phyloP scores from a whole-genome alignment of 1,140 invertebrate species.

The Chionoecetes opilio region DNA sequence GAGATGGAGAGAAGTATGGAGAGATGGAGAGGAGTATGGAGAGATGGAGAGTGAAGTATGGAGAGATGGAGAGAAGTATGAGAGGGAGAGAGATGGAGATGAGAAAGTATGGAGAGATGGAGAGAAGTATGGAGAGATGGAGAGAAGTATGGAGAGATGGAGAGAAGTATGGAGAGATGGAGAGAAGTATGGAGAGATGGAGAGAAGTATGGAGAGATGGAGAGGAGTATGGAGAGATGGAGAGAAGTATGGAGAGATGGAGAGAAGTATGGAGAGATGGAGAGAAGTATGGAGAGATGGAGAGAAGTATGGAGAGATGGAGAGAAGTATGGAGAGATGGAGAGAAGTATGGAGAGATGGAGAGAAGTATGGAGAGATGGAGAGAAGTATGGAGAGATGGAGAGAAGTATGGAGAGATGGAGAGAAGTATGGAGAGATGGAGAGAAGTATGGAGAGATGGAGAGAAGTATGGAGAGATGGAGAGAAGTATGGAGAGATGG shows the following conservation, averaged over 20 bases:
- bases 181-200: background rate
- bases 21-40: background rate
- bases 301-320: slow-evolving; percentile 38
- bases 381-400: background rate
- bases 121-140: slow-evolving; percentile 23
- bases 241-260: too few relatives aligned
- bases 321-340: background rate
- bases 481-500: background rate
- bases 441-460: slow-evolving; percentile 38
- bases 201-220: slow-evolving; percentile 19
- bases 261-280: background rate
- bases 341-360: background rate
- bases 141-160: slow-evolving; percentile 49
- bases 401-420: background rate
- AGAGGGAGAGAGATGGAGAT: slow-evolving; percentile 37
- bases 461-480: background rate
- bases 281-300: slow-evolving; percentile 10
- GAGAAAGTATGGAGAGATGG: too few relatives aligned
- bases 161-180: background rate
- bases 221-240: background rate
- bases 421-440: slow-evolving; percentile 38
- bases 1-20: background rate
- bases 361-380: background rate
- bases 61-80: too few relatives aligned
- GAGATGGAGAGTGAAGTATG: background rate